Percentiles rank a stretch among this genome's conserved stretches.
phyloP scores from a whole-genome alignment of 2,113 vertebrate genomes.

The Syrrhaptes paradoxus region DNA sequence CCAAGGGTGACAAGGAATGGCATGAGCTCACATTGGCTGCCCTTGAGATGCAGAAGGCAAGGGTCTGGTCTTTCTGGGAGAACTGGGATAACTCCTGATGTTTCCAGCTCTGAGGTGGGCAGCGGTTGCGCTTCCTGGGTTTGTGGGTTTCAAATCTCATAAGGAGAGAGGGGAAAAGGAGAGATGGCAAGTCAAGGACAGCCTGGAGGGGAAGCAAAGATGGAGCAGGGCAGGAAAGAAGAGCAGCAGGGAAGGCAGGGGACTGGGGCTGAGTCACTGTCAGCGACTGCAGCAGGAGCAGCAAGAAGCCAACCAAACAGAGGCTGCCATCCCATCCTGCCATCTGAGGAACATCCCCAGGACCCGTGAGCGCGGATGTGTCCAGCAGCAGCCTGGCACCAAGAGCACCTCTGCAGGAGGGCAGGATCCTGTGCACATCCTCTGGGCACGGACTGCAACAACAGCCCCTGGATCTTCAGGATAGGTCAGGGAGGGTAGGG shows the following conservation, averaged over 20 bases:
- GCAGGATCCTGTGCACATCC: background rate
- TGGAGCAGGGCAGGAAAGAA: background rate
- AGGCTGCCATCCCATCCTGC: background rate
- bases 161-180: background rate
- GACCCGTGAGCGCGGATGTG: fast-evolving
- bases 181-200: background rate
- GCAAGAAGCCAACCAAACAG: background rate
- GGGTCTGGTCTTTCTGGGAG: background rate
- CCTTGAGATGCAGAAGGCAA: background rate
- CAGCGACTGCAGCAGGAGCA: background rate
- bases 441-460: background rate
- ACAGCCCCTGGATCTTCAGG: background rate
- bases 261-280: background rate
- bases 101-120: background rate
- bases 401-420: background rate
- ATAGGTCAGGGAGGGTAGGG: background rate
- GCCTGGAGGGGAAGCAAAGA: background rate
- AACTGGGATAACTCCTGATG: background rate
- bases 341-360: background rate
- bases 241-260: background rate
- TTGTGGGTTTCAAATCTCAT: background rate
- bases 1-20: background rate
- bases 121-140: background rate
- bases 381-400: background rate
- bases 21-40: background rate